phyloP scores from a whole-genome alignment of 2,888 invertebrate species.

The Lepeophtheirus nordmannii region DNA sequence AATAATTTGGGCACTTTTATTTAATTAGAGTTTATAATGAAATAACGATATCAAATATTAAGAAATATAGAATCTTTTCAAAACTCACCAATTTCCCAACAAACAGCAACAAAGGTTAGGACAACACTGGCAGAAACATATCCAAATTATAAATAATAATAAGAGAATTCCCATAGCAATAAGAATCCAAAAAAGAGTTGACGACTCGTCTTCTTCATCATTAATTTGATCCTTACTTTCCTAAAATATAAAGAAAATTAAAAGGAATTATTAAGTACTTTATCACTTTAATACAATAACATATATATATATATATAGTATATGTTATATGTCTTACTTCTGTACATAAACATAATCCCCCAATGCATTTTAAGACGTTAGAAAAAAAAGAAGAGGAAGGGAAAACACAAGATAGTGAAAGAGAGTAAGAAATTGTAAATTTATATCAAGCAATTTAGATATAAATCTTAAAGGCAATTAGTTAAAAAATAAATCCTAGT shows the following conservation, averaged over 20 bases:
- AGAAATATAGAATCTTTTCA: too few species aligned
- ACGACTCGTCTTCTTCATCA: neutral
- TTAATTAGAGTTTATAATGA: too few species aligned
- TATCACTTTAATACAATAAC: too few species aligned
- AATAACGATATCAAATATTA: too few species aligned
- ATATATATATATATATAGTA: neutral
- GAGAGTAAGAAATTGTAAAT: neutral
- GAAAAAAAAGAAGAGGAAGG: too few species aligned
- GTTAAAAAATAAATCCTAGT: neutral
- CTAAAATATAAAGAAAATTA: too few species aligned
- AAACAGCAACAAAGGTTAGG: neutral
- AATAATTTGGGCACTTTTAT: too few species aligned
- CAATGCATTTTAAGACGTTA: neutral
- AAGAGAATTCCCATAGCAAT: neutral
- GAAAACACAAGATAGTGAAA: neutral
- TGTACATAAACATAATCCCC: neutral
- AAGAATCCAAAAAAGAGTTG: neutral
- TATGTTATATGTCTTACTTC: neutral
- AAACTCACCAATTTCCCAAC: neutral
- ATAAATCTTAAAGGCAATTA: constrained; percentile 2
- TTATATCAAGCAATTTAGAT: neutral
- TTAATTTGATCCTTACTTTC: too few species aligned
- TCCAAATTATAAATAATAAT: neutral
- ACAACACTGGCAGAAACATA: neutral
- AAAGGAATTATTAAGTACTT: too few species aligned